Conservation (phyloP, 2,113 vertebrate species). For the Synchiropus splendidus region DNA sequence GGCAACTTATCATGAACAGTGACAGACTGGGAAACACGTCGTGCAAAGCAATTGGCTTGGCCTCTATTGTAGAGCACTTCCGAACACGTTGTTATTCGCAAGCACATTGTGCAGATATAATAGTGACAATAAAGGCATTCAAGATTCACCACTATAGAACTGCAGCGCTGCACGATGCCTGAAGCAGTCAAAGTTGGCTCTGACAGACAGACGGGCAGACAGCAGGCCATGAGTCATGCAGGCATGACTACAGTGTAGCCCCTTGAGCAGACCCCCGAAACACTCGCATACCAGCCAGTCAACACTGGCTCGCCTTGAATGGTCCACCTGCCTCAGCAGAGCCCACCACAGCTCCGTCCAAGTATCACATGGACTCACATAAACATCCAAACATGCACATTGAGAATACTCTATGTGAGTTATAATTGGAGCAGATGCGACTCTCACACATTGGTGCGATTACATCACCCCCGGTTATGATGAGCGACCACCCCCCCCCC, state of each 20-base stretch:
- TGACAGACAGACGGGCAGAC: constrained; percentile 46
- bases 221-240: constrained; percentile 50
- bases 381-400: constrained; percentile 18
- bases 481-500: constrained; percentile 15
- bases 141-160: too few species aligned
- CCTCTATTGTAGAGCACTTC: too few species aligned
- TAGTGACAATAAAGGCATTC: too few species aligned
- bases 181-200: constrained; percentile 24
- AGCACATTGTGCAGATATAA: too few species aligned
- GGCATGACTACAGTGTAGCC: constrained; percentile 49
- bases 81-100: too few species aligned
- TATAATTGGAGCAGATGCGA: constrained; percentile 40
- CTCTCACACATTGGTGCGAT: constrained; percentile 50
- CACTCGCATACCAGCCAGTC: constrained; percentile 46
- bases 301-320: constrained; percentile 29
- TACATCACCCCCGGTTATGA: constrained; percentile 61
- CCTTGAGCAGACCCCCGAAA: constrained; percentile 36
- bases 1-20: too few species aligned
- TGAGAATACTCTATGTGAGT: constrained; percentile 27
- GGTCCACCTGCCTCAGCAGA: constrained; percentile 41
- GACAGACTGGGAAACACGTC: too few species aligned
- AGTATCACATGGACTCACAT: constrained; percentile 27
- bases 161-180: neutral
- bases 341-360: constrained; percentile 18
- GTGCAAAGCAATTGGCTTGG: too few species aligned